Percentiles rank a stretch among this genome's conserved stretches.
These are phyloP conservation scores for Drosophila bocqueti DNA, from an alignment of 1,140 invertebrate genomes.

Conservation along the genomic window DNA sequence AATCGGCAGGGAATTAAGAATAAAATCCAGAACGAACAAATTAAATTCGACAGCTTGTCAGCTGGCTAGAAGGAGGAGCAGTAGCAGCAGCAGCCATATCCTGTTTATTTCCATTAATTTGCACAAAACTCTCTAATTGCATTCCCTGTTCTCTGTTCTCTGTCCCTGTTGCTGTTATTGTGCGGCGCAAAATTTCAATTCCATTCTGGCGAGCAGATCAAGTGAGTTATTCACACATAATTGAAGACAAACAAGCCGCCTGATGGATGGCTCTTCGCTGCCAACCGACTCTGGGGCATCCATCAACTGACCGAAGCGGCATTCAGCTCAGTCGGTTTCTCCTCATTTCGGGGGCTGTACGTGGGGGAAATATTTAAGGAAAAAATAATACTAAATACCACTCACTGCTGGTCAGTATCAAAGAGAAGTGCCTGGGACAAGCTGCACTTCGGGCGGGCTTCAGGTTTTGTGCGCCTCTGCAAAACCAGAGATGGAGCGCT, in stretches of 20 bases:
- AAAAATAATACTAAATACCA: too few species aligned
- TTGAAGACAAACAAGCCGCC: constrained; percentile 25
- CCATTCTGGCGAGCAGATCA: constrained; percentile 13
- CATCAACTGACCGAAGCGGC: background rate
- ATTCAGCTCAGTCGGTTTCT: background rate
- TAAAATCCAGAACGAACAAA: constrained; percentile 12
- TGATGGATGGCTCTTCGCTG: constrained; percentile 6
- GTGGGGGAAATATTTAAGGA: background rate
- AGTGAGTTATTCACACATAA: constrained; percentile 23
- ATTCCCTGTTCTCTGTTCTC: background rate
- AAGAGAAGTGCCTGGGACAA: too few species aligned
- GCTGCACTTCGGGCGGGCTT: too few species aligned
- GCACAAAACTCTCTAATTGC: constrained; percentile 47
- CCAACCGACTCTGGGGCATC: background rate
- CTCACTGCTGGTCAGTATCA: too few species aligned
- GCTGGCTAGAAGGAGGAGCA: background rate
- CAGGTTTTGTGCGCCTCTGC: too few species aligned
- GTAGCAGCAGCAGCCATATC: background rate
- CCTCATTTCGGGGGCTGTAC: background rate
- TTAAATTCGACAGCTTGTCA: constrained; percentile 17
- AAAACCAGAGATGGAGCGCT: too few species aligned
- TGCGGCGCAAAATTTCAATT: constrained; percentile 22
- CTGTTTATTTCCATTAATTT: constrained; percentile 30
- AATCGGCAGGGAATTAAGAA: constrained; percentile 1
- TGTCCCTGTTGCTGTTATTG: background rate